Evolutionary conservation across 1,140 invertebrate species (phyloP), one percentile per base, ranked within the genome.

Genomic region (Trichonephila inaurata): DNA sequence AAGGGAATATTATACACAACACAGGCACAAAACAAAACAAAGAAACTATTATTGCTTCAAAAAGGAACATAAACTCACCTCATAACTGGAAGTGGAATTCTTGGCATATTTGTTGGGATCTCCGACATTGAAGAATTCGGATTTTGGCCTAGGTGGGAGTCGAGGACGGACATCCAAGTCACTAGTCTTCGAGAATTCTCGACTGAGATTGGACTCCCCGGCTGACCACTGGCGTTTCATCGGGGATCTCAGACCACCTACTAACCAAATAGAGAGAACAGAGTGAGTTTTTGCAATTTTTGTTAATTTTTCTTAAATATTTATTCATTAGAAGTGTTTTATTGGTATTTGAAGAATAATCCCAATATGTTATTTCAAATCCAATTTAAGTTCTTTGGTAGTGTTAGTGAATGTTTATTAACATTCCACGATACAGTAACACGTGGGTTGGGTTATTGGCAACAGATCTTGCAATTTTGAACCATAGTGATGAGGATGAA

Each of bases 201-300:
- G 94, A 19, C 58, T 85, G 61, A 90, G 93, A 51, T 83, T 82
- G 28, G 87, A 94, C 85, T 94, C 94, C 0, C 89, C 89, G 10
- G 94, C 94, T 33, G 94, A 94, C 94, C 94, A 94, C 61, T 94
- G 94, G 7, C 94, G 94, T 19, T 94, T 94, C 64, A 94, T 89
- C 0, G 94, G 94, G 18, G 93, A 94, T 44, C 93, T 28, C 28
- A 91, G 64, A n/a, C 94, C 85, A 64, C 94, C 89, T 21, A 81
- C 83, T 87, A 40, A 62, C 21, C 58, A 51, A 66, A 62, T 24
- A 69, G n/a, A n/a, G 51, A 51, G 51, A 51, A 51, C 33, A 40
- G 10, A 51, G 10, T 51, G 1, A 51, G 7, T 51, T 51, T 51
- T 51, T 51, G 51, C 7, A 10, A 0, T 51, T 51, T 51, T 51